Evolutionary conservation across 2,113 vertebrate genomes (phyloP), one percentile per base, ranked within the genome.

Genomic region (Melanostigma gelatinosum): DNA sequence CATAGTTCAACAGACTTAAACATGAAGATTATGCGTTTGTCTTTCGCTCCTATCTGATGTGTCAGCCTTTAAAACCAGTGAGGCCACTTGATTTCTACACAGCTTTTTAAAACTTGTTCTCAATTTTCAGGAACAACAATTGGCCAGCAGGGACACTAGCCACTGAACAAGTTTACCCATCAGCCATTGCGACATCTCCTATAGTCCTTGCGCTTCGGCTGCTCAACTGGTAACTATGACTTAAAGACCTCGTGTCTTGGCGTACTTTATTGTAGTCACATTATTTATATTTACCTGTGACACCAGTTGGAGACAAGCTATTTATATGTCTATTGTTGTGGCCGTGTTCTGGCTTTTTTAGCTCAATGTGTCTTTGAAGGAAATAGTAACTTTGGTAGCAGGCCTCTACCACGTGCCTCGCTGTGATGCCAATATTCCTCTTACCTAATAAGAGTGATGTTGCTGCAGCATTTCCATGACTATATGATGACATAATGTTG

Each of bases 401-500:
- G 91, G 89, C 91, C 90, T 75, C 29, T 11, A 8, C 87, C 92
- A 92, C 90, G 93, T 94, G 92, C 10, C 38, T 0, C 3, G 0
- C 0, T 1, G 18, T 34, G 0, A 29, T 34, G 64, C 40, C 32
- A 34, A 58, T 34, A 6, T 22, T 11, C 1, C 0, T 7, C 0
- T 20, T 1, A 18, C 1, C 7, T 0, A 2, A 18, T 18, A 3
- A 29, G 2, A 8, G 1, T 4, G 11, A 20, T 22, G 0, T 22
- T 1, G 0, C 22, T 4, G 1, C 12, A 46, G 1, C 1, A 4
- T 11, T 70, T 88, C 83, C 83, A 60, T 88, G 85, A 72, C 66
- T 87, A 40, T 1, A 34, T 98, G 97, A 99, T 97, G 97, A 98
- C 58, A 89, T 84, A 77, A n/a, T 94, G 97, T 98, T 98, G 97